Base-by-base conservation (phyloP, 2,113 vertebrate species). In the Syngnathus scovelli region DNA sequence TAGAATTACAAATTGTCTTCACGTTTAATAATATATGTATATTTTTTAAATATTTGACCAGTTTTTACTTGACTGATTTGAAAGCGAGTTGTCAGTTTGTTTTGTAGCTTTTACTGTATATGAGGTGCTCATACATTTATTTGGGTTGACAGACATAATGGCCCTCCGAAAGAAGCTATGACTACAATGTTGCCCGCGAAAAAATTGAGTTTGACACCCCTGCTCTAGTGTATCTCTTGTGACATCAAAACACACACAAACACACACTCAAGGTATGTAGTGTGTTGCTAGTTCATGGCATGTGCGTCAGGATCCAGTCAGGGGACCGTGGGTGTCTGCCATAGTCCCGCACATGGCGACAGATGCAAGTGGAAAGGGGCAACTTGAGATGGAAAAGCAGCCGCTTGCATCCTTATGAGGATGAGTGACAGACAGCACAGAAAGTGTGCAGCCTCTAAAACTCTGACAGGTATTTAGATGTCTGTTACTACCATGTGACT, bases 401-500 rank as follows among this genome's bases (percentile, higher is more conserved):
- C 41, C 9, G 39, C 61, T 44, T n/a, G 9, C n/a, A n/a, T 2
- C 12, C 39, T 8, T 43, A 8, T 27, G 43, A 46, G 61, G 16
- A 46, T 41, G 21, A 48, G 33, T 7, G 6, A 19, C 4, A 9
- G 18, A 33, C 58, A 9, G 27, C 3, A 33, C 27, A 38, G 33
- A 51, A 6, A 19, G 41, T 43, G 48, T n/a, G 48, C 48, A 51
- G 49, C 19, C 19, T 52, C 49, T 2, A 8, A n/a, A 21, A n/a
- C 49, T 7, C 79, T 70, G 61, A 44, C 21, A 52, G 74, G 64
- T 83, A 80, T 85, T 90, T 91, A 87, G 85, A 74, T 39, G 33
- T 84, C 66, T 89, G 85, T 90, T 88, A 76, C 83, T 82, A 68
- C 61, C 80, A 81, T 88, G 85, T 88, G 82, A 77, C 84, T 91